Base-by-base conservation (phyloP, 1,140 invertebrate genomes). In the Scaptomyza montana region DNA sequence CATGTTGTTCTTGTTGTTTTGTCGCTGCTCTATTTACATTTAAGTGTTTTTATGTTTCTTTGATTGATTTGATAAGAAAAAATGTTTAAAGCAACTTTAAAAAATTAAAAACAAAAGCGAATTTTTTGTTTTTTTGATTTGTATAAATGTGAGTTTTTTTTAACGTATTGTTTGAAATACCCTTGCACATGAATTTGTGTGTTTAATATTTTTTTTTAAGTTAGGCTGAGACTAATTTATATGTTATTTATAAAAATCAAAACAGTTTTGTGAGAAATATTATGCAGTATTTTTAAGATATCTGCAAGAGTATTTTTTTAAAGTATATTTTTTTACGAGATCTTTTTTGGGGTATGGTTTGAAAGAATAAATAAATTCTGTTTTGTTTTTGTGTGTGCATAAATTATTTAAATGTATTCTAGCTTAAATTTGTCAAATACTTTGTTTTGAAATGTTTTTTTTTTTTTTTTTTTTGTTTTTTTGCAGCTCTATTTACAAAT, bases 11-110 rank as follows among this genome's bases (percentile, higher is more conserved):
- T 64, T 50, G 36, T 54, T 73, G 71, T 30, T 69, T 51, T 43
- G 76, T 80, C 77, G 80, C 79, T 84, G 76, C 80, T 84, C 54
- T 85, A 85, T 78, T 64, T 84, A 79, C 80, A 73, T 68, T 55
- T 36, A 9, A 9, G 33, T 36, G 33, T 8, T 36, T 36, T 30
- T 30, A 7, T 68, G 59, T 69, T 60, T 53, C 55, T 60, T 39
- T 54, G 21, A 25, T 25, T 25, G 21, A 41, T 36, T 28, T 43
- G 4, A n/a, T 41, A 9, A 16, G 16, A 50, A 49, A 55, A 25
- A 33, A 25, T 45, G 39, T n/a, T 36, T 8, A 53, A 54, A 53
- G 47, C 33, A 62, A 62, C 43, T 47, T 51, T 36, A 9, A 50
- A 50, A 46, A 50, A 61, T 16, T 28, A 7, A 41, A 59, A 30